Evolutionary conservation across 2,888 invertebrate species (phyloP), one percentile per base, ranked within the genome.

Genomic region (Caenorhabditis angaria): DNA sequence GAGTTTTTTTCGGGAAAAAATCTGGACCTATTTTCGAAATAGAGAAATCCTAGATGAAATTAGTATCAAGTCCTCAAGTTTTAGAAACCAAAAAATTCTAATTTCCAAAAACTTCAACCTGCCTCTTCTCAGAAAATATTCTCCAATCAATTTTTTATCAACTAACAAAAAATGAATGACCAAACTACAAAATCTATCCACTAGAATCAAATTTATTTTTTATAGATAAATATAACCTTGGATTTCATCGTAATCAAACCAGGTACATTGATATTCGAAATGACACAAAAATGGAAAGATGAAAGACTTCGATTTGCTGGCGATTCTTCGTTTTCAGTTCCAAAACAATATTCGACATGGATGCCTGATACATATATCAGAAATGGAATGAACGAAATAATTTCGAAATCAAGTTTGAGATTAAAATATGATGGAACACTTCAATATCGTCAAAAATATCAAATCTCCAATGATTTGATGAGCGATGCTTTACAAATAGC

Each of bases 261-360:
- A 18, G 58, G 47, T 22, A 22, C 48, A 3, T 28, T 68, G 5
- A n/a, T 68, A 0, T 62, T 72, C 27, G 72, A 72, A 29, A 18
- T 68, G 55, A 58, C 27, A 25, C 68, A 72, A 24, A 51, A 57
- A 22, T 72, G 72, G 72, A 61, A 56, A 29, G 72, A 72, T 25
- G 72, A 72, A 28, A 61, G 72, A 24, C 59, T 72, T 1, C 65
- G 68, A 18, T 72, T 72, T 24, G 56, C 62, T 0, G 72, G 68
- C 24, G 53, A 51, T 0, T 32, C 57, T 0, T 29, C 56, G 0
- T 68, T 68, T 12, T 59, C 72, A 27, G 72, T 72, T 6, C 51
- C 57, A 20, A 68, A 68, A 8, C 50, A 58, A 29, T 58, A 66
- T 51, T 58, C 54, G 24, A 68, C 72, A 10, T 72, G 72, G 72